phyloP scores from a whole-genome alignment of 2,113 vertebrate genomes.

The Trachemys scripta region DNA sequence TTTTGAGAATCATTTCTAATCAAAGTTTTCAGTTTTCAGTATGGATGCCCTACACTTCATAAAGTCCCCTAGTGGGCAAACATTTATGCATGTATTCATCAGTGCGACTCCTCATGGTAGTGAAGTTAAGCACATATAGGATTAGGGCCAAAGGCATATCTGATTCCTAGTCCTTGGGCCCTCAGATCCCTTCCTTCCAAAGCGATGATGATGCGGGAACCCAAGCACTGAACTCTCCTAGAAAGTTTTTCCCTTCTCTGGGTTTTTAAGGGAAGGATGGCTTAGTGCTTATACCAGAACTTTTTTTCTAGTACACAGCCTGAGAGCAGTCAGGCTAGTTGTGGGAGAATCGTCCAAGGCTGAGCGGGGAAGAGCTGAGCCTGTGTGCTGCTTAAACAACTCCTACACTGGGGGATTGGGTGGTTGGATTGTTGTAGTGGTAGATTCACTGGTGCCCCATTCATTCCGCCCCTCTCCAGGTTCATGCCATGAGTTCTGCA shows the following conservation, averaged over 20 bases:
- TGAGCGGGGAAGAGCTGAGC: neutral
- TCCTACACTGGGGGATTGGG: neutral
- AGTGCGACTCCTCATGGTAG: neutral
- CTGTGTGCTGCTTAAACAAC: neutral
- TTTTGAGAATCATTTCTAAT: neutral
- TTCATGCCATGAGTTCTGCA: rapidly evolving
- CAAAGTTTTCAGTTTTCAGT: rapidly evolving
- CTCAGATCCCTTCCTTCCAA: neutral
- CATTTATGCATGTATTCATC: rapidly evolving
- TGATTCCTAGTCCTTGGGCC: neutral
- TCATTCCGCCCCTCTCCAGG: neutral
- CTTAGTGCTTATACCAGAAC: neutral
- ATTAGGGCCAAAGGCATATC: neutral
- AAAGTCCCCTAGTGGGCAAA: neutral
- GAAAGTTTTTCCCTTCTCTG: neutral
- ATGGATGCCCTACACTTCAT: neutral
- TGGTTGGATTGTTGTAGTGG: rapidly evolving
- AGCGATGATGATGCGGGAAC: neutral
- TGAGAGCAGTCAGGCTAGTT: neutral
- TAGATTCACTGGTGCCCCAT: neutral
- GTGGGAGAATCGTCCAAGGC: neutral
- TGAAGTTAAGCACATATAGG: neutral
- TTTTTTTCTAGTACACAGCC: neutral
- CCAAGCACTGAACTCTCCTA: neutral
- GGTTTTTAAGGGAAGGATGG: neutral